Percentiles rank a stretch among this genome's conserved stretches.
Evolutionary conservation across 2,113 vertebrate genomes (phyloP).

Genomic region (Phasianus colchicus): DNA sequence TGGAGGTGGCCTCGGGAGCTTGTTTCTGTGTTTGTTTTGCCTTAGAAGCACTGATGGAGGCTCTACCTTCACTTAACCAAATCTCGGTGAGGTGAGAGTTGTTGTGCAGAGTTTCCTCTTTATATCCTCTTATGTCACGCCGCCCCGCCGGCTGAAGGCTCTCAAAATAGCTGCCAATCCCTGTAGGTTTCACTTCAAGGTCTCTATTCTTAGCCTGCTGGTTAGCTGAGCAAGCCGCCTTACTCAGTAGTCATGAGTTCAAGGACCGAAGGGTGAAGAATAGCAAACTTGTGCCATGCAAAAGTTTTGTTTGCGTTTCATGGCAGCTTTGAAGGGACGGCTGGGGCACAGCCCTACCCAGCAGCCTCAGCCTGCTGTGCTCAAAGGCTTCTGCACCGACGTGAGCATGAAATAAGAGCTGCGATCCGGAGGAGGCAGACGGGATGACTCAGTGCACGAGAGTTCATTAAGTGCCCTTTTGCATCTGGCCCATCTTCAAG

Average conservation of each 20-base stretch:
- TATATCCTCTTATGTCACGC: conserved; percentile 66
- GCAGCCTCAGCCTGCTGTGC: fast-evolving
- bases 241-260: conserved; percentile 55
- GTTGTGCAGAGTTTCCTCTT: conserved; percentile 67
- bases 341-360: neutral
- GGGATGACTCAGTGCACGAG: neutral
- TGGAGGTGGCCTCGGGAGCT: neutral
- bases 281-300: neutral
- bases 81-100: conserved; percentile 47
- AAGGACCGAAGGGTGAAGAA: neutral
- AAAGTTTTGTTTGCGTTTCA: fast-evolving
- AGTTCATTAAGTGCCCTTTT: fast-evolving
- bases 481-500: neutral
- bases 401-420: fast-evolving
- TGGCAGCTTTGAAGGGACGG: neutral
- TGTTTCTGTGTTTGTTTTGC: fast-evolving
- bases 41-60: neutral
- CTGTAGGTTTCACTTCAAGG: conserved; percentile 65
- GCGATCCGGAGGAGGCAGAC: neutral
- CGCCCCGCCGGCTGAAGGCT: conserved; percentile 17
- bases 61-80: neutral
- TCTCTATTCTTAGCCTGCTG: conserved; percentile 71
- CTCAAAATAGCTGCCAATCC: conserved; percentile 71
- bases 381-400: fast-evolving
- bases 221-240: conserved; percentile 30